Evolutionary conservation across 2,797 vertebrate species (phyloP).

Genomic region (Pelodytes ibericus): DNA sequence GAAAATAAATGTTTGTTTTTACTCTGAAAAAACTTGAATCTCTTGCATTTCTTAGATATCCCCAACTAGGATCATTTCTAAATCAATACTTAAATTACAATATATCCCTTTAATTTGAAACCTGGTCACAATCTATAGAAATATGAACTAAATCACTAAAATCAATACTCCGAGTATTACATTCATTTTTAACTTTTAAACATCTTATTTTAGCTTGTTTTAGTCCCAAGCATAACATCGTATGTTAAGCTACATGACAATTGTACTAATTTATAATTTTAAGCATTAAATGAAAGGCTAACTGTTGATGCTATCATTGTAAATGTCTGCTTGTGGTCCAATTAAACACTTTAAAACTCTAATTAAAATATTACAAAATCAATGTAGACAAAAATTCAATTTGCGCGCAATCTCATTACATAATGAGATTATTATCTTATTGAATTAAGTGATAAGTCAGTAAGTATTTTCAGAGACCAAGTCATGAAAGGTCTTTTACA

Average conservation of each 20-base stretch:
- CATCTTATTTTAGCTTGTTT: not conserved
- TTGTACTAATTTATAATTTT: not conserved
- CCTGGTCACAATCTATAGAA: too few species aligned
- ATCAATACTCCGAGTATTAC: too few species aligned
- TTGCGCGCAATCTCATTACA: slow-evolving; percentile 22
- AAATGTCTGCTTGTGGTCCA: slow-evolving; percentile 1
- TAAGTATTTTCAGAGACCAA: slow-evolving; percentile 20
- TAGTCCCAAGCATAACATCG: not conserved
- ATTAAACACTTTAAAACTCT: slow-evolving; percentile 25
- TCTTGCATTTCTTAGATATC: too few species aligned
- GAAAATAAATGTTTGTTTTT: too few species aligned
- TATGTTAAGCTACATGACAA: not conserved
- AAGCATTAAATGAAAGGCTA: not conserved
- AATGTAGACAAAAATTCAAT: slow-evolving; percentile 20
- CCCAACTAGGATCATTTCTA: too few species aligned
- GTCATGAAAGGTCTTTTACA: slow-evolving; percentile 31
- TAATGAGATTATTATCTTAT: slow-evolving; percentile 30
- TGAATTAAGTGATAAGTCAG: slow-evolving; percentile 27
- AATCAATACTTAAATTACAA: too few species aligned
- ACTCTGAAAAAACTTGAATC: too few species aligned
- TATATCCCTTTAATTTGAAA: too few species aligned
- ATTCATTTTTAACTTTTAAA: not conserved
- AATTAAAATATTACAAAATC: slow-evolving; percentile 25
- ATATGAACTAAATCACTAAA: too few species aligned
- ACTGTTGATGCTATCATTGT: slow-evolving; percentile 3